Evolutionary conservation across 2,113 vertebrate genomes (phyloP), one percentile per base, ranked within the genome.

Genomic region (Cichladusa arquata): DNA sequence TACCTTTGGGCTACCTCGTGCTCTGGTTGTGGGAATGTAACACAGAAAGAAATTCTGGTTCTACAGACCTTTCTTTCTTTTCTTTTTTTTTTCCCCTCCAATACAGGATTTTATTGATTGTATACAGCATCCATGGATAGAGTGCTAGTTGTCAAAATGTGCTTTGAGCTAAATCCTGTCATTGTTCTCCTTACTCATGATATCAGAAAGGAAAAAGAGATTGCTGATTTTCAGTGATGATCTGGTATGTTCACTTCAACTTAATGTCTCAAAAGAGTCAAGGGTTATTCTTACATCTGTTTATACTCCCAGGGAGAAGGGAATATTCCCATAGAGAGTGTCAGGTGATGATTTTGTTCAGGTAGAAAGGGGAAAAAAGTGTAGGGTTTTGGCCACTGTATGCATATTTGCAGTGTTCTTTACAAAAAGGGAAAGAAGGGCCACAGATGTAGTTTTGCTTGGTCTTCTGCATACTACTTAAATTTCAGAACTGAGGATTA

Each of bases 381-480:
- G 2, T 0, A 1, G 1, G 1, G 16, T 61, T 44, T 40, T 31
- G 2, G 24, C 12, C 1, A 0, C n/a, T 58, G 5, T 40, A 18
- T 60, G 40, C 40, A 10, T 1, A 0, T 64, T 90, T 67, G 33
- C 20, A 69, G 11, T 36, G 15, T 42, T 42, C 40, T 42, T 42
- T 42, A 12, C 48, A 54, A 74, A 64, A n/a, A 11, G 3, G 12
- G 26, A 62, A 47, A 71, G 56, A 70, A 84, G 70, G 19, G 8
- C 38, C 20, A 44, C 31, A 79, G 13, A 11, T 7, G 25, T 11
- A 36, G 28, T 48, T 95, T 69, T 50, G 8, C 20, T 70, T 78
- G 33, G 8, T 74, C 14, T 23, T 66, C 65, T 88, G 19, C 61
- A 47, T 22, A 24, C 8, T 10, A 19, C 28, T 53, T 58, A 47